Percentiles rank a stretch among this genome's conserved stretches.
Conservation (phyloP, 2,113 vertebrate genomes). For the Origma solitaria region DNA sequence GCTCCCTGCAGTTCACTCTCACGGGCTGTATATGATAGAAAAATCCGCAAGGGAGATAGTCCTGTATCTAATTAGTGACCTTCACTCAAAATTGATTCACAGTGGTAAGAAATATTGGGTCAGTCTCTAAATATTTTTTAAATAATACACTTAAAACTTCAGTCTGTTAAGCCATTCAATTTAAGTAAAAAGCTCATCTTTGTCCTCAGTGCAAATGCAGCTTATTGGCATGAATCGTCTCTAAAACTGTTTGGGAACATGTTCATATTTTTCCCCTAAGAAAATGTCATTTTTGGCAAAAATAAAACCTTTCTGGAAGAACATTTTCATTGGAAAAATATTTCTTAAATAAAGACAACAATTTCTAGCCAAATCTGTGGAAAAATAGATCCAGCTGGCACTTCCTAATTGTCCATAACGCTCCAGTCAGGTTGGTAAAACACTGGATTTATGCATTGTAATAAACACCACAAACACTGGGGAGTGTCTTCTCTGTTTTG, state of each 20-base stretch:
- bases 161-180: neutral
- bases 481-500: neutral
- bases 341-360: neutral
- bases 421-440: neutral
- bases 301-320: conserved; percentile 21
- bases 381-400: neutral
- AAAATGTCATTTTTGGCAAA: conserved; percentile 28
- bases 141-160: neutral
- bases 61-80: neutral
- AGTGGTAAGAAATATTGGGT: neutral
- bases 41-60: neutral
- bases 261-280: neutral
- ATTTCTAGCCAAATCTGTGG: neutral
- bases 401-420: neutral
- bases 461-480: neutral
- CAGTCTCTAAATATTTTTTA: neutral
- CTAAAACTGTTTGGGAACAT: conserved; percentile 6
- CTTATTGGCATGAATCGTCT: neutral
- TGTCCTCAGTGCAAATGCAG: neutral
- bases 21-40: neutral
- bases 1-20: neutral
- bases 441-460: neutral
- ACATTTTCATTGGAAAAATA: neutral
- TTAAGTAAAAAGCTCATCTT: neutral
- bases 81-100: neutral